Evolutionary conservation across 2,888 invertebrate species (phyloP).

Genomic region (Nudaria mundana): DNA sequence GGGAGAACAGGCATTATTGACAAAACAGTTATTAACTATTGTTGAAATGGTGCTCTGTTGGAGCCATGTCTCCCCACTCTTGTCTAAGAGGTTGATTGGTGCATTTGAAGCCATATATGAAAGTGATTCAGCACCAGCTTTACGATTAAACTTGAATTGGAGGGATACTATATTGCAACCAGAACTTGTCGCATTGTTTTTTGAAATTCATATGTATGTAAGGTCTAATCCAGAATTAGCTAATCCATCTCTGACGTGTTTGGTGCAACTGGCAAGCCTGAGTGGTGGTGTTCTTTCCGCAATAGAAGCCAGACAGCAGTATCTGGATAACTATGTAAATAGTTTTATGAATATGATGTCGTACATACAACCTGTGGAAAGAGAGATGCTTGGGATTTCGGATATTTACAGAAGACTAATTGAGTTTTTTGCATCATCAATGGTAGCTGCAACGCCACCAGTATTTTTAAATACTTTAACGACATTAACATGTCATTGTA

Average conservation of each 20-base stretch:
- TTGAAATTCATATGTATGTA: conserved; percentile 91
- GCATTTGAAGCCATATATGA: conserved; percentile 86
- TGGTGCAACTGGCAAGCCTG: conserved; percentile 86
- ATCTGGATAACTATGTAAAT: conserved; percentile 70
- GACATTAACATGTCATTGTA: conserved; percentile 66
- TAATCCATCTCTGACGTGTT: conserved; percentile 89
- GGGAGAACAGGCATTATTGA: conserved; percentile 78
- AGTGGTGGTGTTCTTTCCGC: conserved; percentile 65
- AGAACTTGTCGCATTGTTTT: conserved; percentile 88
- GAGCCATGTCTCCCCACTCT: conserved; percentile 87
- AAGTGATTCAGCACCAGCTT: conserved; percentile 83
- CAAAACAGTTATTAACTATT: conserved; percentile 87
- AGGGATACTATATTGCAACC: conserved; percentile 88
- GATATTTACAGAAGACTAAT: conserved; percentile 71
- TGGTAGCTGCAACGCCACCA: conserved; percentile 65
- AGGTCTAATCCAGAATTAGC: conserved; percentile 87
- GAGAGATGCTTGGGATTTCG: conserved; percentile 70
- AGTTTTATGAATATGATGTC: conserved; percentile 70
- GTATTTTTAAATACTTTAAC: conserved; percentile 70
- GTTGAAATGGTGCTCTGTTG: conserved; percentile 90
- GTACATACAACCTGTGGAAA: conserved; percentile 64
- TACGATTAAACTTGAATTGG: conserved; percentile 87
- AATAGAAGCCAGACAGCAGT: conserved; percentile 63
- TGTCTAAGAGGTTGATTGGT: conserved; percentile 86
- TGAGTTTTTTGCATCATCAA: conserved; percentile 66